These are phyloP conservation scores for Nyctibius bracteatus DNA, from an alignment of 2,113 vertebrate species.

Conservation along the genomic window DNA sequence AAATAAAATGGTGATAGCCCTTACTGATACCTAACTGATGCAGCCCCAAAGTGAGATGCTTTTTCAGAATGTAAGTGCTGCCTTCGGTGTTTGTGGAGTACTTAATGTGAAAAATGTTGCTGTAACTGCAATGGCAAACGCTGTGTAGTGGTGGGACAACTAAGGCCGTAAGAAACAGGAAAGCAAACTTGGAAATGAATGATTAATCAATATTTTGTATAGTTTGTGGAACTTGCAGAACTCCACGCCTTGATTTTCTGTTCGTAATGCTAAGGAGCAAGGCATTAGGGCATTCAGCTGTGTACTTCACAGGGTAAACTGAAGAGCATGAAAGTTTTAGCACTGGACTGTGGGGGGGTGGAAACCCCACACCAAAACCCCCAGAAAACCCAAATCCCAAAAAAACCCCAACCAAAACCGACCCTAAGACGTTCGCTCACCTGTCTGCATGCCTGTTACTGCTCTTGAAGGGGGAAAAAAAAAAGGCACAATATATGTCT, in stretches of 20 bases:
- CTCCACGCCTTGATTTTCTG: accelerated
- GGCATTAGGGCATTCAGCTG: background rate
- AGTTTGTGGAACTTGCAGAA: no score
- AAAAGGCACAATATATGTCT: accelerated
- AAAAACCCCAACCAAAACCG: background rate
- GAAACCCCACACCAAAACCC: no score
- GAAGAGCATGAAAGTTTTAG: background rate
- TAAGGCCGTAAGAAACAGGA: accelerated
- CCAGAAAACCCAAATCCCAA: no score
- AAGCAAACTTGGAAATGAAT: accelerated
- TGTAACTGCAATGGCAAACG: accelerated
- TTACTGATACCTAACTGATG: accelerated
- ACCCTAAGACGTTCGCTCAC: accelerated
- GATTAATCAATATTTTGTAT: accelerated
- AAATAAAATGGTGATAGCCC: accelerated
- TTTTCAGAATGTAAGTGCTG: background rate
- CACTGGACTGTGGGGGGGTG: no score
- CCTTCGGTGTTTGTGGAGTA: no score
- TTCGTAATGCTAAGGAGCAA: background rate
- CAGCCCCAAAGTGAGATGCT: accelerated
- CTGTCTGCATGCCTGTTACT: background rate
- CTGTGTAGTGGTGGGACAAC: accelerated
- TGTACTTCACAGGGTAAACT: background rate
- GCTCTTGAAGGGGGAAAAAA: background rate
- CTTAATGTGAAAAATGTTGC: accelerated